Conservation (phyloP, 2,888 invertebrate genomes). For the Idaea straminata region DNA sequence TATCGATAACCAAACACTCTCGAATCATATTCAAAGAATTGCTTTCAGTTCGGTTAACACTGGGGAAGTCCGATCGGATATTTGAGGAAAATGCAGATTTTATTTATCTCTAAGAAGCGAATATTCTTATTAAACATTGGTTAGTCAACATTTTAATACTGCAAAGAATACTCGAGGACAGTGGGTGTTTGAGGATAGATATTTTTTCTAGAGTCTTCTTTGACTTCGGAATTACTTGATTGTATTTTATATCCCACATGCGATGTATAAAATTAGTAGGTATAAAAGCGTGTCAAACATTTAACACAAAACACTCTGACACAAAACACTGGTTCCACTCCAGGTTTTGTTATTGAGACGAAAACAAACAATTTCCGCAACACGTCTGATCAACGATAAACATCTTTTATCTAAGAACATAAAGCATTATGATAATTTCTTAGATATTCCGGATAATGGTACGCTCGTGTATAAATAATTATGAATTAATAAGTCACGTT, state of each 20-base stretch:
- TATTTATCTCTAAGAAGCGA: neutral
- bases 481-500: neutral
- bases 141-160: conserved; percentile 12
- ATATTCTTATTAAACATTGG: neutral
- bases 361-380: conserved; percentile 5
- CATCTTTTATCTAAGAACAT: conserved; percentile 25
- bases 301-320: conserved; percentile 19
- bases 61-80: conserved; percentile 44
- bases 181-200: neutral
- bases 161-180: neutral
- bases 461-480: neutral
- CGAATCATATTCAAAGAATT: conserved; percentile 60
- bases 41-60: conserved; percentile 58
- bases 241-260: neutral
- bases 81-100: conserved; percentile 48
- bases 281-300: conserved; percentile 17
- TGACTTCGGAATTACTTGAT: too few relatives aligned
- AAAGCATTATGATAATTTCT: conserved; percentile 11
- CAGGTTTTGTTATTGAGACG: neutral
- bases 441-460: neutral
- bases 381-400: conserved; percentile 2
- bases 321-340: conserved; percentile 1
- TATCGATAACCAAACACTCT: conserved; percentile 52
- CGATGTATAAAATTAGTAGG: neutral
- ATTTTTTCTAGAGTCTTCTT: too few relatives aligned